Base-by-base conservation (phyloP, 2,888 invertebrate genomes). In the Argyresthia albistria region DNA sequence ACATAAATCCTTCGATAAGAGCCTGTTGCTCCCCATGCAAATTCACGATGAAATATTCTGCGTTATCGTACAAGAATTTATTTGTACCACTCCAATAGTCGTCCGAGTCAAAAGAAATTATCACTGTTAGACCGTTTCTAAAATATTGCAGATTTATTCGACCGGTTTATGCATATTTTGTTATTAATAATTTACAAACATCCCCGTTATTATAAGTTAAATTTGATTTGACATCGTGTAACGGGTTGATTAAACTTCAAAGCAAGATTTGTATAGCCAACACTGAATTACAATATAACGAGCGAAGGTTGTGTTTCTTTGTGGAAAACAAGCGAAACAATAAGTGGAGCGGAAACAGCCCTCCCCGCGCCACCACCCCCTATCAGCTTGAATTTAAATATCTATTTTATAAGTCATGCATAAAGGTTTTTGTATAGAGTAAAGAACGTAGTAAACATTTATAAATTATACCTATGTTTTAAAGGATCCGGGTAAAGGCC, bases 201-300 rank as follows among this genome's bases (percentile, higher is more conserved):
- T 42, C 12, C 42, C 42, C 11, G 7, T 4, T 42, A 2, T 42
- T 42, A 42, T 4, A 12, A 11, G 42, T n/a, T n/a, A 42, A 42
- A n/a, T 12, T 42, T 42, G 11, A 12, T n/a, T 12, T 42, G 42
- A 42, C 11, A 42, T 42, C 42, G 42, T 25, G 6, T 25, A 25
- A 25, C 25, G 46, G 14, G n/a, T 35, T 47, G 35, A 47, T 47
- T 47, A 49, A 37, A 37, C 37, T n/a, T 49, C 39, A 39, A 36
- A 39, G 37, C 14, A 11, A 36, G 48, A 48, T 39, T 53, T 35
- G 36, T 43, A 46, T 10, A 43, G 43, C 58, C 58, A 65, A 65
- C 63, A 60, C 61, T 60, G 57, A 62, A 65, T 64, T 71, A 67
- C 73, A 75, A 73, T 76, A 72, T 73, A 75, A 78, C 76, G 74